Percentiles rank a stretch among this genome's conserved stretches.
These are phyloP conservation scores for Macrocentrus cingulum DNA, from an alignment of 1,140 invertebrate genomes.

Conservation along the genomic window DNA sequence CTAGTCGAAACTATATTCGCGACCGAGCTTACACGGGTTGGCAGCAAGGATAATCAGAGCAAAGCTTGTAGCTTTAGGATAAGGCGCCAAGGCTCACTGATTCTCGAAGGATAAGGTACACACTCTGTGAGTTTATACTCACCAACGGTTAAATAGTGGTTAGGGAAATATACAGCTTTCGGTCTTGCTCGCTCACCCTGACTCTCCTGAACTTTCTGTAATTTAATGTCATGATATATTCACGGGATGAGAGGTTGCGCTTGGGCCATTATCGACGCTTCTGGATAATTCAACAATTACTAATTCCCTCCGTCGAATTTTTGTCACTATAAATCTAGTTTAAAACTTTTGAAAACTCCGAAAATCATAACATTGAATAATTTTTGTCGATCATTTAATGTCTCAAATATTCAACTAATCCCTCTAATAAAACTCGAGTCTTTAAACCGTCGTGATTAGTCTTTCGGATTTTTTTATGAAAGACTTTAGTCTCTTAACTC, in stretches of 20 bases:
- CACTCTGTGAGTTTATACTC: constrained; percentile 25
- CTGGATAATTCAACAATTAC: constrained; percentile 49
- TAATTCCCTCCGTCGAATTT: no score
- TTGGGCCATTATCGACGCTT: constrained; percentile 31
- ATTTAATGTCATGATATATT: constrained; percentile 4
- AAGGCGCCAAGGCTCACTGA: constrained; percentile 6
- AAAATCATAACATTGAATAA: neutral
- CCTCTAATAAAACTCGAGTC: no score
- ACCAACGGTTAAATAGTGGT: constrained; percentile 23
- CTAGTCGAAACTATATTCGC: neutral
- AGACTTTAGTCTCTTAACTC: no score
- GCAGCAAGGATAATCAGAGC: neutral
- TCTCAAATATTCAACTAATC: no score
- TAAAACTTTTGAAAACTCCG: constrained; percentile 15
- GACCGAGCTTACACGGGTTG: neutral
- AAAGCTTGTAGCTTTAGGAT: constrained; percentile 8
- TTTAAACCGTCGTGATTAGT: no score
- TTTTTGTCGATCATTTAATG: neutral
- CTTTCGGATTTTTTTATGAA: no score
- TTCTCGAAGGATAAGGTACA: constrained; percentile 8
- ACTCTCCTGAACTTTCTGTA: neutral
- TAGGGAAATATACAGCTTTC: constrained; percentile 19
- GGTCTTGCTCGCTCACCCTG: constrained; percentile 10
- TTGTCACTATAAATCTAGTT: constrained; percentile 40
- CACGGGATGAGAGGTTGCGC: no score